A percentile compares a stretch with the other conserved stretches of the same genome.
Evolutionary conservation across 2,113 vertebrate species (phyloP).

Genomic region (Serilophus lunatus): DNA sequence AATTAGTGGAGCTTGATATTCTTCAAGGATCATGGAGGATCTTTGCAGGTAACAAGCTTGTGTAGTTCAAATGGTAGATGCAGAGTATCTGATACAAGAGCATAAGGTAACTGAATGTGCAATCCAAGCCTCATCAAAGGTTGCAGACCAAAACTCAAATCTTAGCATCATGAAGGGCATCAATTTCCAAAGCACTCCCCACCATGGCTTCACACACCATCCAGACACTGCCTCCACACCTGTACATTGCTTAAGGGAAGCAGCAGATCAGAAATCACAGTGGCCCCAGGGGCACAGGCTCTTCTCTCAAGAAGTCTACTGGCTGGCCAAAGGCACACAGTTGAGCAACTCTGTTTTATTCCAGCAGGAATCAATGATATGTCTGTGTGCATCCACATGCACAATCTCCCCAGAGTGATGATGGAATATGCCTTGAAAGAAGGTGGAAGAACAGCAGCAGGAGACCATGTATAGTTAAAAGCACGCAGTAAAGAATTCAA

Average conservation of each 20-base stretch:
- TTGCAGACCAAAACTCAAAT: background rate
- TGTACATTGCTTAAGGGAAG: background rate
- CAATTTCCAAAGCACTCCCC: background rate
- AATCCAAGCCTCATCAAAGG: background rate
- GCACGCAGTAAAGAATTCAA: background rate
- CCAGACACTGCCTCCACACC: background rate
- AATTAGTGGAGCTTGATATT: background rate
- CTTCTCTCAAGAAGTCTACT: background rate
- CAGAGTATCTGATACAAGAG: background rate
- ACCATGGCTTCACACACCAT: background rate
- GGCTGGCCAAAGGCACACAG: background rate
- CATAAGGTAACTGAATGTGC: background rate
- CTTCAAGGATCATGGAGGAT: background rate
- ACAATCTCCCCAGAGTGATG: background rate
- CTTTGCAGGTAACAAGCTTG: background rate
- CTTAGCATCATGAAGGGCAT: background rate
- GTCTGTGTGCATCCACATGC: background rate
- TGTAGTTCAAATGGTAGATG: background rate
- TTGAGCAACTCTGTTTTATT: background rate
- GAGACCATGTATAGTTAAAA: background rate
- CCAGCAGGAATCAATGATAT: background rate
- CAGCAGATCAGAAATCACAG: background rate
- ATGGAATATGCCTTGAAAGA: background rate
- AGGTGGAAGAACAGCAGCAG: background rate
- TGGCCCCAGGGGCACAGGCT: background rate